Base-by-base conservation (phyloP, 2,113 vertebrate genomes). In the Colinus virginianus region DNA sequence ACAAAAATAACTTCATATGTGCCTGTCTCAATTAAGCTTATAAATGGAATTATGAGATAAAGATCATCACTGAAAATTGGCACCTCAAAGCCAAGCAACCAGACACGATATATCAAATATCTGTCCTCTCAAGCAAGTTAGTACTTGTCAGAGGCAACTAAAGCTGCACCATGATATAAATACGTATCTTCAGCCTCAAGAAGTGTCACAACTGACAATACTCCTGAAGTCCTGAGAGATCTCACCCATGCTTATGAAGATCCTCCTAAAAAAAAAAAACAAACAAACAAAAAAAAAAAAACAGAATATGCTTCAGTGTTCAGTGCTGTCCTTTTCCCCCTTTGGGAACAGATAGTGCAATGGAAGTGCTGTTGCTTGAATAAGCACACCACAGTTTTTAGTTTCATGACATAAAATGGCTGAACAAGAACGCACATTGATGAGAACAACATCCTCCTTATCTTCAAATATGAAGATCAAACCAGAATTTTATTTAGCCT, bases 371-470 rank as follows among this genome's bases (percentile, higher is more conserved):
- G n/a, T 23, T 42, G 42, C 26, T 28, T 28, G 10, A 9, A 38
- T 4, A 88, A 69, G 25, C 3, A 72, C 30, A 55, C 9, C 34
- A 76, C 4, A 13, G 13, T n/a, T 46, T 49, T 58, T 40, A 13
- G 28, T 38, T 91, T 45, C 3, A 0, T 9, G 63, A 67, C 26
- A 59, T 6, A 21, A 43, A 32, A 40, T 1, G 36, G 14, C 7
- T 53, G 34, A 69, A 69, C 3, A 48, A 81, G 5, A 13, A 67
- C 10, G 10, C 45, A 17, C 2, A 16, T 2, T 3, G 8, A 13
- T 51, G 9, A 3, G 0, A 34, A 66, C 45, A 49, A 15, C 2
- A 4, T 18, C 32, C 13, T 46, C 61, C 56, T 1, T 25, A 56
- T 28, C 55, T 69, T 74, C 34, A 87, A 12, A 38, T 51, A 56